A percentile compares a stretch with the other conserved stretches of the same genome.
These are phyloP conservation scores for Caenorhabditis inopinata DNA, from an alignment of 1,140 invertebrate species.

Conservation along the genomic window DNA sequence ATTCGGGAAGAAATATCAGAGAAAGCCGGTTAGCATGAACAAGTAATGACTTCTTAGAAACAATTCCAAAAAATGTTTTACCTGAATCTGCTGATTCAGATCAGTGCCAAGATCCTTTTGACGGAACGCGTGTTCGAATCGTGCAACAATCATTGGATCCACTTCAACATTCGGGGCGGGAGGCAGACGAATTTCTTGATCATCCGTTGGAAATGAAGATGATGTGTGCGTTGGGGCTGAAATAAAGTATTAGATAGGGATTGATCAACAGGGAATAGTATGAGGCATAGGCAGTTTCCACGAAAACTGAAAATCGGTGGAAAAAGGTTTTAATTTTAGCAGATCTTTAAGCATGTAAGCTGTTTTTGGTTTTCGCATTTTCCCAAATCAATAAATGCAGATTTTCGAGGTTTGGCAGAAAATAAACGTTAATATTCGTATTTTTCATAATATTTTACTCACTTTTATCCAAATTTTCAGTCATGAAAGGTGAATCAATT, in stretches of 20 bases:
- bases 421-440: no score
- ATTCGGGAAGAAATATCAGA: no score
- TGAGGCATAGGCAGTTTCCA: no score
- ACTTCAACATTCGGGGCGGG: slow-evolving; percentile 20
- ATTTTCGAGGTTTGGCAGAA: no score
- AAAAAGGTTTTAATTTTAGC: no score
- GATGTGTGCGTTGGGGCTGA: background rate
- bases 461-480: background rate
- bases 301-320: no score
- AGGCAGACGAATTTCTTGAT: background rate
- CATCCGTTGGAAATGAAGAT: background rate
- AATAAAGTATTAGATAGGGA: no score
- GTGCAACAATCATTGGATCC: background rate
- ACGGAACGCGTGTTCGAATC: background rate
- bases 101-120: background rate
- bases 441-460: background rate
- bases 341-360: no score
- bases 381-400: no score
- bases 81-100: background rate
- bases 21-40: no score
- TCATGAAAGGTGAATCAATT: background rate
- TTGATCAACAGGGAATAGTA: no score
- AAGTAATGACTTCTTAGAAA: background rate
- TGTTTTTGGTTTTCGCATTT: no score
- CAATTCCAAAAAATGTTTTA: background rate